Conservation (phyloP, 2,113 vertebrate genomes). For the Larimichthys crocea region DNA sequence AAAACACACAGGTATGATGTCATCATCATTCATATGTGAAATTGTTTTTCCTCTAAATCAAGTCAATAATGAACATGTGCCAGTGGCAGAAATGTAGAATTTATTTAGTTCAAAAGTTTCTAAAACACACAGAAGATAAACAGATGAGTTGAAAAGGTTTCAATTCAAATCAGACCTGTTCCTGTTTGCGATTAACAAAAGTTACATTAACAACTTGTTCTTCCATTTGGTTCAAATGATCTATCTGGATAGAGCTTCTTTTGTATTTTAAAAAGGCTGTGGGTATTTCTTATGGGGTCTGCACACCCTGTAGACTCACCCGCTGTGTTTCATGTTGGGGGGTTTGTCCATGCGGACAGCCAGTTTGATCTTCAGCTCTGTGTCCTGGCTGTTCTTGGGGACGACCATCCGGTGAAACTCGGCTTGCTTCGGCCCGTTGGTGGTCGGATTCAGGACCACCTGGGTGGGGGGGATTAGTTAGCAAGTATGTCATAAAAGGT, state of each 20-base stretch:
- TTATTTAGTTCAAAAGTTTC: background rate
- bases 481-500: background rate
- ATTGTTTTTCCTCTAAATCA: background rate
- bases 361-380: slow-evolving; percentile 94
- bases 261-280: background rate
- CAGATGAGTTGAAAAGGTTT: too few relatives aligned
- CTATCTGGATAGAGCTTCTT: background rate
- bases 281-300: background rate
- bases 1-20: background rate
- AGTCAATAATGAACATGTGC: background rate
- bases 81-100: background rate
- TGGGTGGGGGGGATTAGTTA: slow-evolving; percentile 62
- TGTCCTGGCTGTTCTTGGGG: slow-evolving; percentile 95
- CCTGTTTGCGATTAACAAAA: too few relatives aligned
- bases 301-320: slow-evolving; percentile 83
- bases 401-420: slow-evolving; percentile 95
- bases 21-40: too few relatives aligned
- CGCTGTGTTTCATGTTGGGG: slow-evolving; percentile 97
- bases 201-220: too few relatives aligned
- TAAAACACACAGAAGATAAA: background rate
- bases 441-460: slow-evolving; percentile 94
- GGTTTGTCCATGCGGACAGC: slow-evolving; percentile 98
- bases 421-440: slow-evolving; percentile 91
- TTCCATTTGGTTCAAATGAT: too few relatives aligned
- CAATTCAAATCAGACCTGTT: too few relatives aligned